Percentiles rank a stretch among this genome's conserved stretches.
These are phyloP conservation scores for Encarsia formosa DNA, from an alignment of 2,888 invertebrate species.

Conservation along the genomic window DNA sequence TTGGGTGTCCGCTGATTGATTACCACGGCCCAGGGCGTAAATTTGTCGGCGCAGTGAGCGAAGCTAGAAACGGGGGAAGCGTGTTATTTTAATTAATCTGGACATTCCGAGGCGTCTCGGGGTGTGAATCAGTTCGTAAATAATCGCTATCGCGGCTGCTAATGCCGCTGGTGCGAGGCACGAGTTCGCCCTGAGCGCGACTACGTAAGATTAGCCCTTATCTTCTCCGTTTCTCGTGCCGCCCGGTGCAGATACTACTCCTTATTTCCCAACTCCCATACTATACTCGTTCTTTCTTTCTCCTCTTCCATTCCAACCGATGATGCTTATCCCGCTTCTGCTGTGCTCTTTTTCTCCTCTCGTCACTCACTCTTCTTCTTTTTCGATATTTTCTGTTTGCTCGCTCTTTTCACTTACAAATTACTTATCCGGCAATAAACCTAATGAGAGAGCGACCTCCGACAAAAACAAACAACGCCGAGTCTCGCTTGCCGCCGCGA, in stretches of 20 bases:
- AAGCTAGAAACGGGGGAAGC: conserved; percentile 27
- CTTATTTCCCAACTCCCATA: too few relatives aligned
- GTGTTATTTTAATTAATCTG: conserved; percentile 37
- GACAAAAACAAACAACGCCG: conserved; percentile 29
- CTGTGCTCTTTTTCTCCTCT: background rate
- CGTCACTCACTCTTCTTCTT: background rate
- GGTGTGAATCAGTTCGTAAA: conserved; percentile 44
- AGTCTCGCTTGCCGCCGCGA: too few relatives aligned
- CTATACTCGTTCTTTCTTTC: too few relatives aligned
- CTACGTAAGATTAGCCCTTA: conserved; percentile 15
- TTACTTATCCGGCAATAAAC: conserved; percentile 16
- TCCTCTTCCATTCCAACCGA: too few relatives aligned
- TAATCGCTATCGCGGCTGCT: too few relatives aligned
- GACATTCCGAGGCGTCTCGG: conserved; percentile 34
- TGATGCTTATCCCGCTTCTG: conserved; percentile 22
- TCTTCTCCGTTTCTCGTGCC: background rate
- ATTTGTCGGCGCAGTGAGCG: conserved; percentile 14
- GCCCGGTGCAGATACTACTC: too few relatives aligned
- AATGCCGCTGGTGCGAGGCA: background rate
- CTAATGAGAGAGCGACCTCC: conserved; percentile 19
- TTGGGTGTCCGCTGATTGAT: conserved; percentile 15
- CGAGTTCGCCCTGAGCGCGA: conserved; percentile 12
- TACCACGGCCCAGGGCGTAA: conserved; percentile 11
- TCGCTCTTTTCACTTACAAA: conserved; percentile 11
- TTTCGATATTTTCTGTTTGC: background rate